These are phyloP conservation scores for Malurus elegans DNA, from an alignment of 2,113 vertebrate species.

Conservation along the genomic window DNA sequence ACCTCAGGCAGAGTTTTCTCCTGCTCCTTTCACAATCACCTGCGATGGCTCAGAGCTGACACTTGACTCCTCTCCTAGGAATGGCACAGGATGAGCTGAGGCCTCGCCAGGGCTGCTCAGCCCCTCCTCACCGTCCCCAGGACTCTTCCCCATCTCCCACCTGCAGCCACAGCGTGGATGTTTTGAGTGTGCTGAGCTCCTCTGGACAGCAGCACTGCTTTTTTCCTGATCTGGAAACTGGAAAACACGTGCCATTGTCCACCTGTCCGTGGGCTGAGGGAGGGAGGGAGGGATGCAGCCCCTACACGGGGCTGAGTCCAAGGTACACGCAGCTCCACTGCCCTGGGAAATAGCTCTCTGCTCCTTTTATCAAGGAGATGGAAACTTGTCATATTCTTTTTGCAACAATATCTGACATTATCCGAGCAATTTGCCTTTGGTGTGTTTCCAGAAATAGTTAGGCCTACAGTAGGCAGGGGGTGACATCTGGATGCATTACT, in stretches of 20 bases:
- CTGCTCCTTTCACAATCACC: background rate
- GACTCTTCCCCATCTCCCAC: background rate
- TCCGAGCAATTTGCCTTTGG: slow-evolving; percentile 42
- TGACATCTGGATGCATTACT: slow-evolving; percentile 56
- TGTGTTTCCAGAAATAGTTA: slow-evolving; percentile 61
- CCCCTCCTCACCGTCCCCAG: background rate
- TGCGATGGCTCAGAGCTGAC: background rate
- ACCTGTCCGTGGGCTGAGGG: background rate
- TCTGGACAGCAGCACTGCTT: background rate
- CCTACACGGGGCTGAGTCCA: background rate
- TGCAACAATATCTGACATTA: slow-evolving; percentile 26
- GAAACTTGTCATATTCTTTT: slow-evolving; percentile 38
- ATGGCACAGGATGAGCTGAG: fast-evolving
- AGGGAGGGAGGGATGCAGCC: background rate
- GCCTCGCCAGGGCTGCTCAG: background rate
- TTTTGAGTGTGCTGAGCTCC: background rate
- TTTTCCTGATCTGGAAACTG: background rate
- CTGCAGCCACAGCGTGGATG: fast-evolving
- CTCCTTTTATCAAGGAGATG: slow-evolving; percentile 2
- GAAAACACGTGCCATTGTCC: fast-evolving
- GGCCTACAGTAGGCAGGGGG: background rate
- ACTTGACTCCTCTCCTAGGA: background rate
- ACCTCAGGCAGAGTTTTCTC: background rate
- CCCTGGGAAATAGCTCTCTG: background rate
- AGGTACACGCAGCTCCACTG: background rate